Percentiles rank a stretch among this genome's conserved stretches.
Conservation (phyloP, 2,113 vertebrate genomes). For the Narcine bancroftii region DNA sequence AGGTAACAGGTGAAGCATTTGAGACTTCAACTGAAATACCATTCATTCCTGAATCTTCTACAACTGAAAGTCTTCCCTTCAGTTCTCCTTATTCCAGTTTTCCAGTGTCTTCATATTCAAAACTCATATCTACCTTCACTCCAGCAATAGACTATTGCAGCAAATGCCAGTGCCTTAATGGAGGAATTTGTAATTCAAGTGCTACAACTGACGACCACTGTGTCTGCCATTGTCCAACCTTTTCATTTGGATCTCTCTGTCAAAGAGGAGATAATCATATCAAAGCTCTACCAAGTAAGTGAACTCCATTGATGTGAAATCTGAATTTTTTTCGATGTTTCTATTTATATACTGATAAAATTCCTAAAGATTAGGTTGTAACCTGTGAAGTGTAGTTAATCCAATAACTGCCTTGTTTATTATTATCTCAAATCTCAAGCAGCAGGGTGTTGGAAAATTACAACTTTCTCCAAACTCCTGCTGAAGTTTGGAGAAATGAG, state of each 20-base stretch:
- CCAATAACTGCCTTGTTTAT: background rate
- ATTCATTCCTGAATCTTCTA: too few relatives aligned
- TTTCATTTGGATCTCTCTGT: background rate
- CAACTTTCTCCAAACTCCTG: background rate
- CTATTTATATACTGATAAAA: background rate
- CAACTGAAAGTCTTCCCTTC: background rate
- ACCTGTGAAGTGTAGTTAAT: background rate
- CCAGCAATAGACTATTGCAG: slow-evolving; percentile 9
- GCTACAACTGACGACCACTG: background rate
- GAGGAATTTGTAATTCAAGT: background rate
- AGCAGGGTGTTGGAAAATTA: background rate
- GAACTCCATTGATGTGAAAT: background rate
- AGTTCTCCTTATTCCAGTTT: background rate
- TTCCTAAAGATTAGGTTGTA: background rate
- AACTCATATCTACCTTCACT: background rate
- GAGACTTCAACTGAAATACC: background rate
- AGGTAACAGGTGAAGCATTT: too few relatives aligned
- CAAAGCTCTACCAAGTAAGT: background rate
- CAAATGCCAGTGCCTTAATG: background rate
- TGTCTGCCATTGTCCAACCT: background rate
- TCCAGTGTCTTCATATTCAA: background rate
- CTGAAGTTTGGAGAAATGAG: background rate
- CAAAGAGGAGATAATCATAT: background rate
- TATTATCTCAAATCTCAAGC: background rate
- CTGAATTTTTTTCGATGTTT: background rate